Evolutionary conservation across 2,888 invertebrate genomes (phyloP), one percentile per base, ranked within the genome.

Genomic region (Drosophila conformis): DNA sequence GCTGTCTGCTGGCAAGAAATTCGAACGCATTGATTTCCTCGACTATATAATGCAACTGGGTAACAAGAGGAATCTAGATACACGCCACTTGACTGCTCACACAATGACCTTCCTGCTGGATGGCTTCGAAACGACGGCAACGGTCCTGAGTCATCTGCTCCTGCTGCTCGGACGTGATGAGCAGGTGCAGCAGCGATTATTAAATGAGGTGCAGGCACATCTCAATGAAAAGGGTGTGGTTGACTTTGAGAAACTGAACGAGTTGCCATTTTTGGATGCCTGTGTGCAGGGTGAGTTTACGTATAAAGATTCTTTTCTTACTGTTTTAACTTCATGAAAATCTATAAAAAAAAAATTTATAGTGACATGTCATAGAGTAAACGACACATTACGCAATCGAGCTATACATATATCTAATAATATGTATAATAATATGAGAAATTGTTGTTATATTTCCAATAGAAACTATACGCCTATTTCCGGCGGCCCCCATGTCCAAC

Each of bases 51-150:
- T 93, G 0, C 87, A 92, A 46, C 40, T 93, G 53, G 87, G 78
- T 42, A 80, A 89, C 2, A 92, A 91, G 59, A 89, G 87, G 53
- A 76, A 85, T 5, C 42, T 93, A 21, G 53, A 83, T 1, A 73
- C 77, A 0, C 48, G 74, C 0, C 70, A 90, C 0, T 38, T 93
- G 40, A 83, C 90, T 0, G 88, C 91, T 0, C 88, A 91, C 56
- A 84, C 91, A 2, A 90, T 93, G 82, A 92, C 93, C 15, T 93
- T 93, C 68, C 77, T 93, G 35, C 36, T 92, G 11, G 93, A 93
- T 72, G 93, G 93, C 2, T 91, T 91, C n/a, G 92, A 93, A 57
- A 93, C 93, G 1, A 91, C 93, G 1, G 91, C 91, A 25, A 29
- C 76, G 0, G 82, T 90, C 0, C 63, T 93, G 0, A 65, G 91